Evolutionary conservation across 1,140 invertebrate genomes (phyloP).

Genomic region (Caenorhabditis latens): DNA sequence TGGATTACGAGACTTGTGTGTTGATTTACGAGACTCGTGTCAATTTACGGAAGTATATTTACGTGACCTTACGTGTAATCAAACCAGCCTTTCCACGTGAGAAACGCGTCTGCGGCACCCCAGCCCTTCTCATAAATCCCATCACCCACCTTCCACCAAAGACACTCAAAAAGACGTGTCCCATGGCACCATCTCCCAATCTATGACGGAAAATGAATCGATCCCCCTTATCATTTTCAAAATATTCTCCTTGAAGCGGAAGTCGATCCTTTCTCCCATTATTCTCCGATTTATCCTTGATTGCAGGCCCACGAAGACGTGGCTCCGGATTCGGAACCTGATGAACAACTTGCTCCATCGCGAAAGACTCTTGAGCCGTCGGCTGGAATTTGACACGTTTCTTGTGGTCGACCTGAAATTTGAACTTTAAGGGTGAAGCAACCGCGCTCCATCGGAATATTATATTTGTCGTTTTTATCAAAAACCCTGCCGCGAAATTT

Average conservation of each 20-base stretch:
- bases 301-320: conserved; percentile 18
- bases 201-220: conserved; percentile 30
- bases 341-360: neutral
- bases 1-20: too few relatives aligned
- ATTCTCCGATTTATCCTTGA: conserved; percentile 18
- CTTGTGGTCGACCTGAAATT: conserved; percentile 9
- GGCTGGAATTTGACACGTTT: neutral
- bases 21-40: too few relatives aligned
- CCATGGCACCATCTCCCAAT: conserved; percentile 42
- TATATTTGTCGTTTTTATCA: too few relatives aligned
- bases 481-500: too few relatives aligned
- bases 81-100: too few relatives aligned
- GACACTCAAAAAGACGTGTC: conserved; percentile 42
- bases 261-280: conserved; percentile 34
- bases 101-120: too few relatives aligned
- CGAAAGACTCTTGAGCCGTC: neutral
- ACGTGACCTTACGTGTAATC: too few relatives aligned
- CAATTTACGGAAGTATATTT: too few relatives aligned
- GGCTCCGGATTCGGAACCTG: neutral
- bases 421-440: neutral
- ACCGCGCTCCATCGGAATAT: too few relatives aligned
- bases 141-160: conserved; percentile 11
- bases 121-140: too few relatives aligned
- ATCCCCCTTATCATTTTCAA: conserved; percentile 37
- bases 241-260: conserved; percentile 37